A percentile compares a stretch with the other conserved stretches of the same genome.
Conservation (phyloP, 2,113 vertebrate genomes). For the Pachyramphus minor region DNA sequence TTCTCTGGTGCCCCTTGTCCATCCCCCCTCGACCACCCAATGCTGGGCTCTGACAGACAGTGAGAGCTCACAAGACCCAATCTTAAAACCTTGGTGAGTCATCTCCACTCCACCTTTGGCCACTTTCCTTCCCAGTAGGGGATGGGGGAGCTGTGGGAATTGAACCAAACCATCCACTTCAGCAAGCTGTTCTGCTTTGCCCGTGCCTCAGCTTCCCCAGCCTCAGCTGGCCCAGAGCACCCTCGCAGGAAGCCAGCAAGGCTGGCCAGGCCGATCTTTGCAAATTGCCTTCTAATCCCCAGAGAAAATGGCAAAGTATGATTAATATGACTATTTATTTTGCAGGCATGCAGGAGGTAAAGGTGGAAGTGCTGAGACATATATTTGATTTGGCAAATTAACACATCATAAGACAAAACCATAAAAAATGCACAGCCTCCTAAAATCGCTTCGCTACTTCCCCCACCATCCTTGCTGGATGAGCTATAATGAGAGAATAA, state of each 20-base stretch:
- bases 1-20: neutral
- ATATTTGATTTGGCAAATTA: slow-evolving; percentile 69
- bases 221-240: fast-evolving
- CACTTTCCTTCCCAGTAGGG: neutral
- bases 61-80: fast-evolving
- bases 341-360: slow-evolving; percentile 38
- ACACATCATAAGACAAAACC: slow-evolving; percentile 62
- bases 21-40: neutral
- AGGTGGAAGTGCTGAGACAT: slow-evolving; percentile 52
- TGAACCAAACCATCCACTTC: neutral
- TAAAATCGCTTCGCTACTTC: neutral
- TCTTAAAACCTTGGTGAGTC: neutral
- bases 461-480: neutral
- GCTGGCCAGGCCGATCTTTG: neutral
- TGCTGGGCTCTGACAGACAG: neutral
- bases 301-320: neutral
- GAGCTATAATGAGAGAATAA: slow-evolving; percentile 43
- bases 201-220: neutral
- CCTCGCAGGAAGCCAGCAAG: neutral
- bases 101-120: neutral
- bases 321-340: slow-evolving; percentile 61
- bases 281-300: slow-evolving; percentile 21
- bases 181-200: neutral
- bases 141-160: neutral
- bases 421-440: slow-evolving; percentile 35